phyloP scores from a whole-genome alignment of 2,797 vertebrate species.

The Bovichtus variegatus region DNA sequence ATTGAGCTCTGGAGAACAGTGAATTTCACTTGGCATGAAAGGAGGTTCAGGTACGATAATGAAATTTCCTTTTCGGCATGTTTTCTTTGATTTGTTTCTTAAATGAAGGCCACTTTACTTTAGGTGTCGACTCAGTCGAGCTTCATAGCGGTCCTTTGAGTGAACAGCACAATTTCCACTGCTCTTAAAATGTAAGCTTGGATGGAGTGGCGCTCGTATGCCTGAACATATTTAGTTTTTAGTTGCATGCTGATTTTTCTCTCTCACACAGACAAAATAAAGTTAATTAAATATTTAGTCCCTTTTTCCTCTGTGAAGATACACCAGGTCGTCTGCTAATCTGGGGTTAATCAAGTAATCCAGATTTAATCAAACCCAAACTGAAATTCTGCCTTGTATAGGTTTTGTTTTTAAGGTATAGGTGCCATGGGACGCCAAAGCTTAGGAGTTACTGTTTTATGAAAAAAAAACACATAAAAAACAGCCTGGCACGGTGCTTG shows the following conservation, averaged over 20 bases:
- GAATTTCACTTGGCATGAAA: slow-evolving; percentile 41
- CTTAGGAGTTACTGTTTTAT: slow-evolving; percentile 13
- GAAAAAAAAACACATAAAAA: slow-evolving; percentile 8
- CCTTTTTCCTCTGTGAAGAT: neutral
- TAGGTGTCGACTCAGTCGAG: slow-evolving; percentile 8
- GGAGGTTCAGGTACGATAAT: slow-evolving; percentile 26
- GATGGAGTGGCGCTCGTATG: neutral
- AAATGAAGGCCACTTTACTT: slow-evolving; percentile 34
- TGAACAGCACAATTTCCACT: slow-evolving; percentile 7
- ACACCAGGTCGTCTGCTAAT: neutral
- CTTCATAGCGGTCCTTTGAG: slow-evolving; percentile 10
- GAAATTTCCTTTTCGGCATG: slow-evolving; percentile 29
- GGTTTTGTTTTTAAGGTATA: neutral
- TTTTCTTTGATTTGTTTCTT: slow-evolving; percentile 45
- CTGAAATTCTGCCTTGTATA: neutral
- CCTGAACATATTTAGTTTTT: neutral
- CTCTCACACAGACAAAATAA: neutral
- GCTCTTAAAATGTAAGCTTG: slow-evolving; percentile 8
- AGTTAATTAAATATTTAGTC: neutral
- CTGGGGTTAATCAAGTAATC: slow-evolving; percentile 25
- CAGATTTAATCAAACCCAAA: slow-evolving; percentile 6
- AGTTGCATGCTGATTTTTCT: neutral
- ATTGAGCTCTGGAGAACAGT: slow-evolving; percentile 39
- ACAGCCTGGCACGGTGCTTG: neutral
- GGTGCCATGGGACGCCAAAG: neutral